Evolutionary conservation across 2,888 invertebrate species (phyloP), one percentile per base, ranked within the genome.

Genomic region (Tinea semifulvella): DNA sequence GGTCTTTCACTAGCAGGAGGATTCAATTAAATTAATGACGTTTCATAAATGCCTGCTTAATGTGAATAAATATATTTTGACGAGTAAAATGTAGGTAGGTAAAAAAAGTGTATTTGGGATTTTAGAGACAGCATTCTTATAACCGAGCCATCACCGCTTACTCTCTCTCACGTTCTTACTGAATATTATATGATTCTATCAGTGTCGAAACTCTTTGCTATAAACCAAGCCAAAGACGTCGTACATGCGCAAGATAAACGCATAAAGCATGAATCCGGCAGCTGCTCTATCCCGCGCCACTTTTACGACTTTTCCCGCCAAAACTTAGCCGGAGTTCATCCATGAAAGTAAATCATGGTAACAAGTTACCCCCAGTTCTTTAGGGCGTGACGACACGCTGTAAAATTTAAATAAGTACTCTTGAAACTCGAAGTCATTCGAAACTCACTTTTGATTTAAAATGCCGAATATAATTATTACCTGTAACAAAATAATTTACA

Each of bases 261-360:
- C 40, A 19, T 22, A 22, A 40, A 22, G 22, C 22, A 14, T 16
- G 19, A 40, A 40, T 36, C 40, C 40, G n/a, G 40, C 40, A 22
- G 40, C n/a, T 13, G 22, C 40, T 40, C 40, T 22, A 40, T 40
- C 40, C 22, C 31, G n/a, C n/a, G 31, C 19, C 38, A 40, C 22
- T 40, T 40, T 40, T 40, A 40, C 40, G 40, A 40, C 22, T 40
- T 40, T 36, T 36, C 17, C 16, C 40, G 20, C 40, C 20, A 13
- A 40, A 36, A 40, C 22, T 40, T 40, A 18, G 40, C 22, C 40
- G 40, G 40, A 40, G 40, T 40, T 40, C 40, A 40, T 40, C 40
- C 40, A 40, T 40, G 40, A 40, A 40, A 40, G 40, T 40, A 40
- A 40, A 40, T 40, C 40, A 40, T 40, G 22, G 40, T 40, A 40